Evolutionary conservation across 2,113 vertebrate species (phyloP).

Genomic region (Rhagologus leucostigma): DNA sequence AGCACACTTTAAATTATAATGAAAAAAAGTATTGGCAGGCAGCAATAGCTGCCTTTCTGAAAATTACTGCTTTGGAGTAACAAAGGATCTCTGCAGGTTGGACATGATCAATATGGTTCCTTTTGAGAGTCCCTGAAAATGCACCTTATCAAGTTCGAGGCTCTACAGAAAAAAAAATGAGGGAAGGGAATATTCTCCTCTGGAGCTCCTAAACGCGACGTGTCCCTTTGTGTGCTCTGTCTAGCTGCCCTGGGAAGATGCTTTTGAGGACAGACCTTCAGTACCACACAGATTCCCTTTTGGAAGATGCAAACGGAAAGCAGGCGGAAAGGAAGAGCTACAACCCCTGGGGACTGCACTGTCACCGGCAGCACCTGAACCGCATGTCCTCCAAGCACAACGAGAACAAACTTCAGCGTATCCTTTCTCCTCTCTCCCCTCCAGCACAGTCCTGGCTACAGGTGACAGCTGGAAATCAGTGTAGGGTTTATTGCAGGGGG

Average conservation of each 20-base stretch:
- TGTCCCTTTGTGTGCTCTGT: neutral
- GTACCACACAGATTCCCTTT: conserved; percentile 14
- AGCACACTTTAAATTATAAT: neutral
- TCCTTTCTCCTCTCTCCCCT: conserved; percentile 37
- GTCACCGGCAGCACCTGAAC: conserved; percentile 74
- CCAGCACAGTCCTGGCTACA: neutral
- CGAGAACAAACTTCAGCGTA: conserved; percentile 72
- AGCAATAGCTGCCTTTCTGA: neutral
- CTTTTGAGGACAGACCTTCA: conserved; percentile 62
- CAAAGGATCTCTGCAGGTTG: conserved; percentile 26
- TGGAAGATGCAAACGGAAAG: conserved; percentile 48
- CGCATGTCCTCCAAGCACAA: conserved; percentile 71
- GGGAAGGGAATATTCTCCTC: neutral
- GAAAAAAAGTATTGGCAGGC: conserved; percentile 26
- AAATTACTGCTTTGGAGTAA: neutral
- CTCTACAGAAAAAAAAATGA: neutral
- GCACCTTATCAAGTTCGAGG: neutral
- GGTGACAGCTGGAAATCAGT: neutral
- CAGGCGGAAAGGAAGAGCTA: conserved; percentile 56
- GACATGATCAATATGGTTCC: neutral
- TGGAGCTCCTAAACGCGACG: neutral
- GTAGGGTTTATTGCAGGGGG: neutral
- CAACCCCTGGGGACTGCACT: conserved; percentile 77
- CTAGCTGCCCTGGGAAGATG: conserved; percentile 37
- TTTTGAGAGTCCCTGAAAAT: conserved; percentile 14